Evolutionary conservation across 2,888 invertebrate genomes (phyloP).

Genomic region (Thymelicus acteon): DNA sequence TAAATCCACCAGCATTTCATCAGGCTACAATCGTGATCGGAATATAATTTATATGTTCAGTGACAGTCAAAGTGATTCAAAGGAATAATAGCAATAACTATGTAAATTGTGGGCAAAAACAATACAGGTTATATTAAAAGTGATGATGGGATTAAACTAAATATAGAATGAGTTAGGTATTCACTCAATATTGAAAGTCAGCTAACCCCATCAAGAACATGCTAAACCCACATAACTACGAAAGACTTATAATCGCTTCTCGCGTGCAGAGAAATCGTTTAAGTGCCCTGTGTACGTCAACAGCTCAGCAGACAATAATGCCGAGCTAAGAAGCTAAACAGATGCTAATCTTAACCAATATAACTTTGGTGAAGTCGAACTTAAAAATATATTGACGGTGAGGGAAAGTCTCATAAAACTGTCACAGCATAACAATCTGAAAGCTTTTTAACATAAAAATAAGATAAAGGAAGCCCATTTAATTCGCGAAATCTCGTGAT

Average conservation of each 20-base stretch:
- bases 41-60: not conserved
- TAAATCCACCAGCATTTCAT: not conserved
- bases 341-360: conserved; percentile 54
- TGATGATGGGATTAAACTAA: not conserved
- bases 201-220: not conserved
- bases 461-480: conserved; percentile 41
- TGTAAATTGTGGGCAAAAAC: not conserved
- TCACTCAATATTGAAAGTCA: conserved; percentile 7
- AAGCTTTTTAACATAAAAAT: conserved; percentile 38
- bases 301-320: conserved; percentile 50
- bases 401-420: conserved; percentile 43
- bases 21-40: not conserved
- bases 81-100: not conserved
- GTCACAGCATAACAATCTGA: conserved; percentile 26
- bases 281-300: conserved; percentile 53
- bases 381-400: conserved; percentile 51
- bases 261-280: conserved; percentile 62
- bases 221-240: conserved; percentile 31
- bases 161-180: not conserved
- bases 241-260: conserved; percentile 55
- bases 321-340: conserved; percentile 44
- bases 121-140: not conserved
- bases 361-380: conserved; percentile 47
- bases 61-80: not conserved
- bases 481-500: conserved; percentile 41